Evolutionary conservation across 1,140 invertebrate species (phyloP), one percentile per base, ranked within the genome.

Genomic region (Goniozus legneri): DNA sequence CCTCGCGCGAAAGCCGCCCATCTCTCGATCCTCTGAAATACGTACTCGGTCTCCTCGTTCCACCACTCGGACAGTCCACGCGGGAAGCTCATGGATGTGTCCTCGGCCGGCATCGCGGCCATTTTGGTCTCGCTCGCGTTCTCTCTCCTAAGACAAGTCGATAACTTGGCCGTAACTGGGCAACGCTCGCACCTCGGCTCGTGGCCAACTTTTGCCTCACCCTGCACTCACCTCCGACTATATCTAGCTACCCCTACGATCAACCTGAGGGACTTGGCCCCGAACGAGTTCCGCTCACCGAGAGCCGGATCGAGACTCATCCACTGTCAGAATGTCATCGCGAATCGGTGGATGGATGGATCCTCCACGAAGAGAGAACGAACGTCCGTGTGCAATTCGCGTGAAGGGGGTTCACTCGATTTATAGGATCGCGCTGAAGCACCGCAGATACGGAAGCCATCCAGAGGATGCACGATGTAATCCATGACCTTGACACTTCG

Each of bases 11-110:
- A 66, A 1, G 64, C 59, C 0, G 65, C 60, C 74, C 71, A 76
- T 34, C 65, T 52, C 33, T 75, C 70, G 24, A 76, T 60, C n/a
- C 65, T 61, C 37, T 73, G 73, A 3, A 74, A 56, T 0, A 76
- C 32, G 31, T 71, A 67, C 19, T 71, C 71, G 0, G 67, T 68
- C 46, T 76, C 71, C 30, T 73, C 62, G 39, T 20, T 69, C 70
- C 71, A 73, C 73, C 73, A 75, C 24, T 68, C 66, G 0, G 60
- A 62, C 10, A 74, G 48, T 4, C 57, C 56, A 39, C 56, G 64
- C 12, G 67, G 66, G 2, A 65, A 21, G 13, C 41, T 24, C 14
- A 42, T 24, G 0, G 22, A 31, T 30, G 40, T 33, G n/a, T 53
- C 54, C 16, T 52, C 57, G 12, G 36, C 27, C 22, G 45, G 44